A percentile compares a stretch with the other conserved stretches of the same genome.
Conservation (phyloP, 1,140 invertebrate genomes). For the Rhyacophila brunnea region DNA sequence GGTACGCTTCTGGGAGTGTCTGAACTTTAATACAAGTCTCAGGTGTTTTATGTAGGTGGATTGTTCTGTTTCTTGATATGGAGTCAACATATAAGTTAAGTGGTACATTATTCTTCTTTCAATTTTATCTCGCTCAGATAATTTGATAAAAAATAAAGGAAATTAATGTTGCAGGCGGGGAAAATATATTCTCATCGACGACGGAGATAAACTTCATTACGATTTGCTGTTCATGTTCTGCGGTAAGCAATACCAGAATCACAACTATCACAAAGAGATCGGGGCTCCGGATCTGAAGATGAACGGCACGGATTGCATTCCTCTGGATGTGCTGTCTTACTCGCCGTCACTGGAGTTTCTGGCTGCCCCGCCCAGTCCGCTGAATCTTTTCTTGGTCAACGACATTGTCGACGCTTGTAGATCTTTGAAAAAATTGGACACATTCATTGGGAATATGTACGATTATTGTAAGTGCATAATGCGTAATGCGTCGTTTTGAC, state of each 20-base stretch:
- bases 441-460: conserved; percentile 42
- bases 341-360: conserved; percentile 3
- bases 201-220: conserved; percentile 55
- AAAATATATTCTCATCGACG: conserved; percentile 57
- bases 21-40: too few relatives aligned
- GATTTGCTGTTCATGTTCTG: conserved; percentile 62
- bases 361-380: conserved; percentile 42
- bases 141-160: too few relatives aligned
- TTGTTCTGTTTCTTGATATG: too few relatives aligned
- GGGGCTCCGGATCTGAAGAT: too few relatives aligned
- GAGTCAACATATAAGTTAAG: too few relatives aligned
- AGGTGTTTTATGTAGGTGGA: too few relatives aligned
- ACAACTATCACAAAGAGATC: conserved; percentile 45
- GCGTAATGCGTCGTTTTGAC: too few relatives aligned
- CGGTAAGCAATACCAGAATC: conserved; percentile 60
- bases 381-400: conserved; percentile 62
- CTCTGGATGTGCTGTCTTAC: too few relatives aligned
- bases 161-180: conserved; percentile 56
- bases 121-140: too few relatives aligned
- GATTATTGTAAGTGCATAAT: conserved; percentile 26
- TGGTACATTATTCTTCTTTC: too few relatives aligned
- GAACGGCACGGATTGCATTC: too few relatives aligned
- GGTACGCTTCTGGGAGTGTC: too few relatives aligned
- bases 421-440: conserved; percentile 47
- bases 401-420: conserved; percentile 52